A percentile compares a stretch with the other conserved stretches of the same genome.
Evolutionary conservation across 1,140 invertebrate genomes (phyloP).

Genomic region (Popillia japonica): DNA sequence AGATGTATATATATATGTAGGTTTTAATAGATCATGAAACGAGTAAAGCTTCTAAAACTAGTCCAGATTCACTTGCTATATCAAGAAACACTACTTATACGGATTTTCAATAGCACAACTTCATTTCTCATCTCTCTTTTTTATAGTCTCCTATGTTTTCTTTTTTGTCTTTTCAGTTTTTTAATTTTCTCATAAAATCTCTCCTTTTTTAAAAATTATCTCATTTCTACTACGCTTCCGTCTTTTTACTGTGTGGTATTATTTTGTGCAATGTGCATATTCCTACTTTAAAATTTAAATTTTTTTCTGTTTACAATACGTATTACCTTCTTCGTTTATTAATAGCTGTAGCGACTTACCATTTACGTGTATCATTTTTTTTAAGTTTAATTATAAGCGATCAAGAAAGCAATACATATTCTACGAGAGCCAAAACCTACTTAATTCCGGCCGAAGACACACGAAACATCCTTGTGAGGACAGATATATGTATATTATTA

Average conservation of each 20-base stretch:
- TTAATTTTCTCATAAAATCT: conserved; percentile 27
- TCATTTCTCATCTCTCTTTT: conserved; percentile 34
- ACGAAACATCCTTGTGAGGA: background rate
- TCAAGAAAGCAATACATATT: background rate
- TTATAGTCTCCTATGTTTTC: conserved; percentile 1
- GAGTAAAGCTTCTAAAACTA: conserved; percentile 35
- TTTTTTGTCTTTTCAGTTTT: background rate
- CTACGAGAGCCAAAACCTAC: conserved; percentile 17
- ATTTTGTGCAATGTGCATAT: conserved; percentile 52
- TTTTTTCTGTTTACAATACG: background rate
- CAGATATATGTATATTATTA: background rate
- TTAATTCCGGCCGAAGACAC: background rate
- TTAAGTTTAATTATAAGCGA: background rate
- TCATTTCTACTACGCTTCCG: conserved; percentile 25
- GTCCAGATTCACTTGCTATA: conserved; percentile 35
- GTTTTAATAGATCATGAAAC: conserved; percentile 24
- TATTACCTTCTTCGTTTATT: background rate
- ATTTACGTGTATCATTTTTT: background rate
- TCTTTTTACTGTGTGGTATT: conserved; percentile 37
- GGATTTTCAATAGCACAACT: conserved; percentile 17
- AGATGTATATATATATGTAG: conserved; percentile 34
- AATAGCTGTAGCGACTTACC: background rate
- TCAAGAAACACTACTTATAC: conserved; percentile 19
- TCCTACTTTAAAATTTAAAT: conserved; percentile 6
- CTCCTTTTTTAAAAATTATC: conserved; percentile 3